Evolutionary conservation across 2,888 invertebrate genomes (phyloP), one percentile per base, ranked within the genome.

Genomic region (Eilema depressum): DNA sequence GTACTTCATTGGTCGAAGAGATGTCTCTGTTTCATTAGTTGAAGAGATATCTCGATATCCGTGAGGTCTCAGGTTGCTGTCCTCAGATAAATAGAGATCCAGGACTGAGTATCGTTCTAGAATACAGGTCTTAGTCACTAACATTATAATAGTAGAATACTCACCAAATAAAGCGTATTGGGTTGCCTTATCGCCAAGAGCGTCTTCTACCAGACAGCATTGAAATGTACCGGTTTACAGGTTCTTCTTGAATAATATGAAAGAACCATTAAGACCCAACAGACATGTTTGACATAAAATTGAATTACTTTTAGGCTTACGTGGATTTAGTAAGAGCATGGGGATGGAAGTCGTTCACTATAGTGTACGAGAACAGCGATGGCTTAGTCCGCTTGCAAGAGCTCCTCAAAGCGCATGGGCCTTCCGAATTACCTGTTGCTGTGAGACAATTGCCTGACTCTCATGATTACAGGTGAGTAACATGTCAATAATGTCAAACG

Each of bases 271-370:
- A 41, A 41, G 5, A 41, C 41, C 4, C 17, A 14, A 41, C 1
- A 41, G 17, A 41, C 3, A 41, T 47, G 47, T 10, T 53, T n/a
- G n/a, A n/a, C 57, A 59, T 14, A 25, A 59, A 14, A 57, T 3
- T 57, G n/a, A 28, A n/a, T 59, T 66, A 37, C 25, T 87, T 91
- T 77, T 92, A 98, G 98, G 98, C 98, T 28, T 99, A 98, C 91
- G 98, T 98, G 77, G 98, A 98, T 92, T 95, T 99, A 77, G 98
- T 99, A 59, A 96, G 97, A 88, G 97, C 97, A 2, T 98, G 98
- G 97, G 98, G 98, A 74, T 99, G 99, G 99, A 98, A 97, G 90
- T 97, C 98, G n/a, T 99, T 99, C 89, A 99, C 99, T 33, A 98
- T 99, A 83, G 98, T 99, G 82, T 99, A 99, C 92, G 99, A 99